Evolutionary conservation across 2,888 invertebrate genomes (phyloP).

Genomic region (Drosophila helvetica): DNA sequence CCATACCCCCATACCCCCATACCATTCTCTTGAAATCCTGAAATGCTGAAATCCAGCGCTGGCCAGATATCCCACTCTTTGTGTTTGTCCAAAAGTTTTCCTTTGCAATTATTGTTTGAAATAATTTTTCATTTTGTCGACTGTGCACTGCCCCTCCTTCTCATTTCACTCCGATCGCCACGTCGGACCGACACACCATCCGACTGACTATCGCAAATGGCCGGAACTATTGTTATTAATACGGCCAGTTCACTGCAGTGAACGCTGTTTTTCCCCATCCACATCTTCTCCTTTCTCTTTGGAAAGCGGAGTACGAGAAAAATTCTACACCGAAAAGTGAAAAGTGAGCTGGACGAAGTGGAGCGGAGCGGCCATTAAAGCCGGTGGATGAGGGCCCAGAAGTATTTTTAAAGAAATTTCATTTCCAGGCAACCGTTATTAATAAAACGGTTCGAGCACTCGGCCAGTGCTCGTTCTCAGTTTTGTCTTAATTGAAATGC

Average conservation of each 20-base stretch:
- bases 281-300: slow-evolving; percentile 1
- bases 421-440: slow-evolving; percentile 11
- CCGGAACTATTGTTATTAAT: slow-evolving; percentile 70
- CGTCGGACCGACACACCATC: not conserved
- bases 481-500: slow-evolving; percentile 70
- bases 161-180: not conserved
- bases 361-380: slow-evolving; percentile 17
- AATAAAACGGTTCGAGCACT: slow-evolving; percentile 5
- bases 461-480: slow-evolving; percentile 22
- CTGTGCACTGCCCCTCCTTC: slow-evolving; percentile 15
- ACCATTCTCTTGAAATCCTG: slow-evolving; percentile 32
- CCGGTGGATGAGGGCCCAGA: slow-evolving; percentile 1
- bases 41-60: slow-evolving; percentile 45
- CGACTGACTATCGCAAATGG: slow-evolving; percentile 37
- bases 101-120: slow-evolving; percentile 71
- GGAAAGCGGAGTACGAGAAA: slow-evolving; percentile 31
- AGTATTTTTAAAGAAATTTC: slow-evolving; percentile 30
- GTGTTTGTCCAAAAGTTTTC: slow-evolving; percentile 55
- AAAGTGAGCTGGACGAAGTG: slow-evolving; percentile 46
- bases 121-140: slow-evolving; percentile 70
- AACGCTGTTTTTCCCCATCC: slow-evolving; percentile 37
- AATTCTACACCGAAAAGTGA: slow-evolving; percentile 64
- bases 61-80: slow-evolving; percentile 8
- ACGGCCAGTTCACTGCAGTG: slow-evolving; percentile 50
- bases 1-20: slow-evolving; percentile 7